Percentiles rank a stretch among this genome's conserved stretches.
Conservation (phyloP, 1,140 invertebrate genomes). For the Elysia chlorotica region DNA sequence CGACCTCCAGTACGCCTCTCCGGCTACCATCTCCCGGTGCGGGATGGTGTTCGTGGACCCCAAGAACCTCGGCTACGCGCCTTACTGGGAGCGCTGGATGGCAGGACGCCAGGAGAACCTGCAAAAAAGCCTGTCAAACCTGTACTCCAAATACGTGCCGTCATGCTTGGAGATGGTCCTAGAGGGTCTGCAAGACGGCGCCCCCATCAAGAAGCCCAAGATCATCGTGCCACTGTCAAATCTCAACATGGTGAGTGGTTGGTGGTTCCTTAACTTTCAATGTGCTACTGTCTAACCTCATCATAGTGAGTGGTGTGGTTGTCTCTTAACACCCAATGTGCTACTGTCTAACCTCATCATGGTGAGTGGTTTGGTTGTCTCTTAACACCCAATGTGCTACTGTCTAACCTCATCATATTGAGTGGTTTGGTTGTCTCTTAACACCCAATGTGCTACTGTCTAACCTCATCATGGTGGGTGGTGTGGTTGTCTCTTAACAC, state of each 20-base stretch:
- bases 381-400: too few relatives aligned
- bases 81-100: constrained; percentile 79
- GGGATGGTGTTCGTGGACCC: constrained; percentile 70
- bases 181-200: constrained; percentile 71
- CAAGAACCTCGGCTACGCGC: constrained; percentile 81
- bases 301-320: too few relatives aligned
- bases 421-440: too few relatives aligned
- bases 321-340: too few relatives aligned
- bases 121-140: constrained; percentile 58
- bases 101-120: constrained; percentile 17
- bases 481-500: too few relatives aligned
- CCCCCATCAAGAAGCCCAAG: constrained; percentile 71
- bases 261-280: too few relatives aligned
- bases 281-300: too few relatives aligned
- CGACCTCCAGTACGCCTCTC: constrained; percentile 72
- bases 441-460: too few relatives aligned
- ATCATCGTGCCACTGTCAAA: constrained; percentile 79
- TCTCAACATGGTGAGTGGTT: constrained; percentile 74
- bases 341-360: too few relatives aligned
- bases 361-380: too few relatives aligned
- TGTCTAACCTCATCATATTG: too few relatives aligned
- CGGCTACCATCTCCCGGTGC: constrained; percentile 56
- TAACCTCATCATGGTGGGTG: too few relatives aligned
- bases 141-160: constrained; percentile 76
- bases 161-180: constrained; percentile 73